Evolutionary conservation across 2,797 vertebrate species (phyloP), one percentile per base, ranked within the genome.

Genomic region (Anolis apletophallus): DNA sequence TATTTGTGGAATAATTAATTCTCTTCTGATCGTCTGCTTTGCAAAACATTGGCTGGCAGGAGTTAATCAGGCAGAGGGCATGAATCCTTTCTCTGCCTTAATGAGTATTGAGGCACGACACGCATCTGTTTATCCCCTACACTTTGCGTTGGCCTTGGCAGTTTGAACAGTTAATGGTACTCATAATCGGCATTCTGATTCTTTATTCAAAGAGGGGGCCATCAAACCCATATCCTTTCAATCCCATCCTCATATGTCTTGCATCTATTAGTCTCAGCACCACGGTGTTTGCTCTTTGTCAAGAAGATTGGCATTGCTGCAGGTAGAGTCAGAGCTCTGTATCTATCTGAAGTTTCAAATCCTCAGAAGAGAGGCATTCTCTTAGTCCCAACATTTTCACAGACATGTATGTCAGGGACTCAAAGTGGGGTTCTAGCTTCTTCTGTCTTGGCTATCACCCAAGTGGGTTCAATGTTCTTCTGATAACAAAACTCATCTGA

Each of bases 41-140:
- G 93, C 94, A 94, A 95, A 95, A 95, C 94, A 94, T 93, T 80
- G 80, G 90, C 80, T 91, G 94, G 88, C 91, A 94, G 90, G 89
- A 96, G 94, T 96, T 97, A 96, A 96, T 96, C 95, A 95, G 59
- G 92, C 95, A 91, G 93, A 88, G 91, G 94, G 96, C 94, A 96
- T 88, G 90, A 93, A 93, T 94, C 91, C 85, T 94, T 94, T 94
- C 93, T 93, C 91, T 90, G 90, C 90, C 93, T 95, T 96, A 96
- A 95, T 92, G 93, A 96, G 94, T 1, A 36, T 90, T 89, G 90
- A 93, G 90, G 95, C 94, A 87, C 88, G 94, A 94, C 93, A 84
- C 78, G 93, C 95, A 95, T 95, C 95, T 96, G 93, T 94, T 96
- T 95, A 86, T 91, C 94, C 88, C 85, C 73, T 89, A 87, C 90